Evolutionary conservation across 2,888 invertebrate species (phyloP).

Genomic region (Synergus laeviventris): DNA sequence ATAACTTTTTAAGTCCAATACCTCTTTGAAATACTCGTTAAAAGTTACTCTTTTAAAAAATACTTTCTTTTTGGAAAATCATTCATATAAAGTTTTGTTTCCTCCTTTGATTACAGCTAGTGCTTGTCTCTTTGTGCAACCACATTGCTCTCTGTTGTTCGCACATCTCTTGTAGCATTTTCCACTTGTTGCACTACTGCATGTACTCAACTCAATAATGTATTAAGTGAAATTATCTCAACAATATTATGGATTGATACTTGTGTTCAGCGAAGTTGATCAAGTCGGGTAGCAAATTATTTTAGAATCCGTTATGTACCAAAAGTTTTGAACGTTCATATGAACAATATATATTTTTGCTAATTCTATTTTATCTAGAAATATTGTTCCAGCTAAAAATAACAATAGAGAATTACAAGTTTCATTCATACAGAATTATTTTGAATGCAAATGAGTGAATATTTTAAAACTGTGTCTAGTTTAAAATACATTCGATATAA

Average conservation of each 20-base stretch:
- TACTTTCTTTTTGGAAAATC: not conserved
- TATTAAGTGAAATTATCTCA: slow-evolving; percentile 38
- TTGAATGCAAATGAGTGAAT: no score
- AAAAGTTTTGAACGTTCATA: no score
- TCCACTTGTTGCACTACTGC: slow-evolving; percentile 39
- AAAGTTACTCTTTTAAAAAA: not conserved
- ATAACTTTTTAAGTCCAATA: no score
- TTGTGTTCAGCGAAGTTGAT: slow-evolving; percentile 18
- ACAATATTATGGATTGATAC: slow-evolving; percentile 39
- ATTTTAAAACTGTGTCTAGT: no score
- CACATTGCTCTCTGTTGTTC: slow-evolving; percentile 32
- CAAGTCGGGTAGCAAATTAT: not conserved
- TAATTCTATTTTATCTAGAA: no score
- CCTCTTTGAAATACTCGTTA: not conserved
- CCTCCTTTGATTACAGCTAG: slow-evolving; percentile 31
- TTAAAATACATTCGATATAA: no score
- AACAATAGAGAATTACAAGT: no score
- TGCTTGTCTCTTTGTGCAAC: slow-evolving; percentile 27
- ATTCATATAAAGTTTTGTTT: slow-evolving; percentile 12
- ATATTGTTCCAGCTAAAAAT: no score
- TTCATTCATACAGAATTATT: no score
- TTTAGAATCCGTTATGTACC: not conserved
- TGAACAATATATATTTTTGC: no score
- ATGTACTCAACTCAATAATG: slow-evolving; percentile 23
- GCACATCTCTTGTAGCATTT: slow-evolving; percentile 40